These are phyloP conservation scores for Hemiprocne comata DNA, from an alignment of 2,113 vertebrate species.

Conservation along the genomic window DNA sequence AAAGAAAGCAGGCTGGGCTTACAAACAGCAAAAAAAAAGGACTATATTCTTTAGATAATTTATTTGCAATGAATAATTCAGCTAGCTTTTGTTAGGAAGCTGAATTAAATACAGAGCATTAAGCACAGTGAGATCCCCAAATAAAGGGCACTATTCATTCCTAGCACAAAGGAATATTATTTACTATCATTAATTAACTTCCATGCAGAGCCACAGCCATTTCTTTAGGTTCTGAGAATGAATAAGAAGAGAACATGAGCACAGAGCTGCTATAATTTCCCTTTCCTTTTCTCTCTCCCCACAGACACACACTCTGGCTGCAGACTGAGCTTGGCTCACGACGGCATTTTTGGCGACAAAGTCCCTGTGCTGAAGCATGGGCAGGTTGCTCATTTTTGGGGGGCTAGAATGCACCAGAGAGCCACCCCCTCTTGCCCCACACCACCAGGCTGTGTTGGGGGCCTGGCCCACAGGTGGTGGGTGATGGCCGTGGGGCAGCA, in stretches of 20 bases:
- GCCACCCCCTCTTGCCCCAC: fast-evolving
- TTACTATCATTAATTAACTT: slow-evolving; percentile 59
- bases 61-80: slow-evolving; percentile 67
- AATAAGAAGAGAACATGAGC: background rate
- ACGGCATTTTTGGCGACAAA: fast-evolving
- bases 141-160: slow-evolving; percentile 33
- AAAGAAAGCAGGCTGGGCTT: background rate
- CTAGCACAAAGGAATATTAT: slow-evolving; percentile 56
- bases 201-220: slow-evolving; percentile 10
- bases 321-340: background rate
- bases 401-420: background rate
- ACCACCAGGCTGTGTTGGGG: fast-evolving
- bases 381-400: fast-evolving
- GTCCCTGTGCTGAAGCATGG: background rate
- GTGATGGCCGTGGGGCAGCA: background rate
- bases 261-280: background rate
- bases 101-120: slow-evolving; percentile 45
- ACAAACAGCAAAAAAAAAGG: background rate
- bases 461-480: background rate
- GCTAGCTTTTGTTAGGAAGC: background rate
- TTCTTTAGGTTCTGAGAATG: slow-evolving; percentile 25
- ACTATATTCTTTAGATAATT: slow-evolving; percentile 4
- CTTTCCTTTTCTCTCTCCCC: background rate
- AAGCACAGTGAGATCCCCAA: background rate
- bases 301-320: background rate